Base-by-base conservation (phyloP, 2,113 vertebrate species). In the Brachyistius frenatus region DNA sequence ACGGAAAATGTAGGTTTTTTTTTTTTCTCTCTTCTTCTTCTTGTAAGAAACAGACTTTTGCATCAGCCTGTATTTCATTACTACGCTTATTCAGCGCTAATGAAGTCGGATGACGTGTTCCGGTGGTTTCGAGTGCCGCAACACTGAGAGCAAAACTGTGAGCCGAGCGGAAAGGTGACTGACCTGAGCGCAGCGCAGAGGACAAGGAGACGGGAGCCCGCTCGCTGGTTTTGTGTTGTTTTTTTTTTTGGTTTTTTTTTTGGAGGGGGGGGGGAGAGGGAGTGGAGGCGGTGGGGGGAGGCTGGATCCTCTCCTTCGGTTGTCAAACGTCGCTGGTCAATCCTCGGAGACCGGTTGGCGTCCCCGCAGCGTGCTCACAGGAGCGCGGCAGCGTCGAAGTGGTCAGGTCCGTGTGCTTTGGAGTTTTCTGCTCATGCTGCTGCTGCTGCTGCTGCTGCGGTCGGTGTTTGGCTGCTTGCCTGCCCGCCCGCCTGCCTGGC, bases 101-200 rank as follows among this genome's bases (percentile, higher is more conserved):
- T 7, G 7, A 1, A 7, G 23, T 46, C 35, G 8, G 33, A 13
- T 11, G 0, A 9, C 16, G 32, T 31, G 35, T 60, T n/a, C 16
- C n/a, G n/a, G 7, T 57, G 15, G n/a, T 39, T 66, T 62, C 7
- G 6, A 33, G 36, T 2, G 44, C 64, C 35, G 47, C 52, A 66
- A 39, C 37, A 69, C 58, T n/a, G 4, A 54, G 30, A n/a, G 33
- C 37, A n/a, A 14, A 3, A 30, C 53, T 6, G 46, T 16, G 32
- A 71, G 30, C 15, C 16, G 35, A 76, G 74, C 61, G 62, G 83
- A 58, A 69, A 70, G 80, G 80, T 81, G 79, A 86, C 89, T 91
- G 89, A 89, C 87, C 89, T 89, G 89, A 57, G 63, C 80, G 2
- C 78, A 36, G 71, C 23, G 47, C 66, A 57, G 57, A 13, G 47